These are phyloP conservation scores for Sebastes miniatus DNA, from an alignment of 2,797 vertebrate species.

Conservation along the genomic window DNA sequence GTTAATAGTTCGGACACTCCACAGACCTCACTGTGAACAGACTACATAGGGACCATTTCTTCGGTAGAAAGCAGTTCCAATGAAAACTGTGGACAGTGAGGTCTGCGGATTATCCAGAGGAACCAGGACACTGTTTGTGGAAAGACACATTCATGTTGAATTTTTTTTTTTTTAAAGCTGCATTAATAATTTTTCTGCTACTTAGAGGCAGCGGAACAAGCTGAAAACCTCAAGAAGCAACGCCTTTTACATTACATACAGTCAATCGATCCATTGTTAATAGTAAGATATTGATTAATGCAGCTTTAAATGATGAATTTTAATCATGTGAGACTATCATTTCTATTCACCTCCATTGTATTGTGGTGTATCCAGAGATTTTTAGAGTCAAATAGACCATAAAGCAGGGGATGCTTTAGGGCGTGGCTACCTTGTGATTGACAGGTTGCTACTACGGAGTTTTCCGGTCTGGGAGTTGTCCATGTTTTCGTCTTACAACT, in stretches of 20 bases:
- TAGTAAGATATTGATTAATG: neutral
- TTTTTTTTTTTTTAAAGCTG: neutral
- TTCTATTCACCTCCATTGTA: neutral
- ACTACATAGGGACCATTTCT: neutral
- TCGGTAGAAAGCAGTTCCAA: neutral
- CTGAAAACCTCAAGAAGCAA: neutral
- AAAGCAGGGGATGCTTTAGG: fast-evolving
- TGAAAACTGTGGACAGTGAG: constrained; percentile 11
- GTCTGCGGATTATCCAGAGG: constrained; percentile 1
- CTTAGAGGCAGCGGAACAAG: neutral
- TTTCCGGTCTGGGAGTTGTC: too few species aligned
- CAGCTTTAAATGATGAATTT: neutral
- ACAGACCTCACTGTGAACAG: neutral
- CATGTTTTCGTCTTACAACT: too few species aligned
- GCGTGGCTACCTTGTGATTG: too few species aligned
- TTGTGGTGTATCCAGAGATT: neutral
- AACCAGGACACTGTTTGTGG: neutral
- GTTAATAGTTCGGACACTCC: neutral
- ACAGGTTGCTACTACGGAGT: too few species aligned
- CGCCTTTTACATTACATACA: neutral
- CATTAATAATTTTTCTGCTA: neutral
- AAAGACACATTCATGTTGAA: constrained; percentile 1
- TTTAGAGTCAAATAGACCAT: neutral
- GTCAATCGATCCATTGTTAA: neutral
- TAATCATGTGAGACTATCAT: neutral